Base-by-base conservation (phyloP, 2,797 vertebrate species). In the Alectoris magna region DNA sequence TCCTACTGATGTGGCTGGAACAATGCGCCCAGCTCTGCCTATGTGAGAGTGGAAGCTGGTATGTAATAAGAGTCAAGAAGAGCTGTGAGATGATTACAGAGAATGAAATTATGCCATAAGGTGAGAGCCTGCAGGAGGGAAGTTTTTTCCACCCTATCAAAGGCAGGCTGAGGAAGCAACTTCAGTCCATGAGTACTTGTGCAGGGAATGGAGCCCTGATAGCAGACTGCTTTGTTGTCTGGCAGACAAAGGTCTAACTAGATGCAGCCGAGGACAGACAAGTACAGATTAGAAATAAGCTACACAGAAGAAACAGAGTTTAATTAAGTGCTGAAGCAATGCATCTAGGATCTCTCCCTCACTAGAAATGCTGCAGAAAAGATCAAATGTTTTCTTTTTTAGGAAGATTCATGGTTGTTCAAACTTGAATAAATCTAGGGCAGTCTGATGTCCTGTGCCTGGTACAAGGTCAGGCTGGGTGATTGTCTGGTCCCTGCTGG, bases 271-370 rank as follows among this genome's bases (percentile, higher is more conserved):
- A 78, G 68, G 59, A 82, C 82, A 92, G 84, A n/a, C 59, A 77
- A 49, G 59, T 58, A 84, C 36, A 39, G 78, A 80, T 79, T 55
- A 91, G 92, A 94, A 41, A 63, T 87, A 69, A 80, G 60, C 76
- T 49, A 14, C 71, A 66, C 41, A 72, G 36, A 60, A 68, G 87
- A 44, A 90, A n/a, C 49, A 21, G 80, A 34, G 69, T 72, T 82
- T 87, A 95, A 95, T 92, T 91, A 92, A 87, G 59, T 44, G 36
- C 77, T 15, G n/a, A 55, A 91, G 85, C 46, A 60, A 19, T 29
- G 78, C n/a, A 56, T 78, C 19, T 31, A 79, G 53, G 44, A 44
- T 84, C 55, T 64, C 36, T 67, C 76, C 49, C 71, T 92, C 3
- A 3, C 69, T 75, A 39, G 71, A 78, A 87, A 60, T 14, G 13